Base-by-base conservation (phyloP, 1,140 invertebrate species). In the Zaprionus capensis region DNA sequence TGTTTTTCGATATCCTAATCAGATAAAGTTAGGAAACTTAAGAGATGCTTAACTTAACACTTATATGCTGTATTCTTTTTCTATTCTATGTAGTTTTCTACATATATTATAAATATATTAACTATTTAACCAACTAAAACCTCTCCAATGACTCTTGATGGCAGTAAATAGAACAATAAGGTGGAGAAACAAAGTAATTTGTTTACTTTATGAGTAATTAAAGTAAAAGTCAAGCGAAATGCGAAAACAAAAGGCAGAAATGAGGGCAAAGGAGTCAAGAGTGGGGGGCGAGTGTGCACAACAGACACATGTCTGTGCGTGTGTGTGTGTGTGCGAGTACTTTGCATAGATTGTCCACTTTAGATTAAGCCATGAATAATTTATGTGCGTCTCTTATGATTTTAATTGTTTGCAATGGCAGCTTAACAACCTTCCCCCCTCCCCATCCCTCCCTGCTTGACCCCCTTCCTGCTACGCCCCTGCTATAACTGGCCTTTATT, bases 331-430 rank as follows among this genome's bases (percentile, higher is more conserved):
- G 72, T 53, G 68, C 24, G 71, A 56, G 76, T 86, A 72, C 81
- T 86, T 88, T 91, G 88, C 88, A 91, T 91, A 91, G 88, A 91
- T 91, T 91, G 88, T 91, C 88, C 88, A 91, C 88, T 91, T 91
- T 90, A 91, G 88, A 91, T 91, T 91, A 91, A 88, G 88, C 81
- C 83, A 91, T 91, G 88, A 91, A 91, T 91, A 91, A 91, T 91
- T 91, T 91, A 91, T 91, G 88, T 91, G 88, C 88, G 88, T 91
- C 90, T 91, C 82, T 91, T 91, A 91, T 91, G 90, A 91, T 91
- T 91, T 91, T 91, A 91, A 91, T 91, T 91, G 90, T 91, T 91
- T 91, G 90, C 90, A 91, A 91, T 91, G 90, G 88, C 88, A 83
- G 82, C 90, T 90, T 82, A 90, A 88, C 84, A 85, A 88, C 78